These are phyloP conservation scores for Hirudinaria manillensis DNA, from an alignment of 2,888 invertebrate species.

Conservation along the genomic window DNA sequence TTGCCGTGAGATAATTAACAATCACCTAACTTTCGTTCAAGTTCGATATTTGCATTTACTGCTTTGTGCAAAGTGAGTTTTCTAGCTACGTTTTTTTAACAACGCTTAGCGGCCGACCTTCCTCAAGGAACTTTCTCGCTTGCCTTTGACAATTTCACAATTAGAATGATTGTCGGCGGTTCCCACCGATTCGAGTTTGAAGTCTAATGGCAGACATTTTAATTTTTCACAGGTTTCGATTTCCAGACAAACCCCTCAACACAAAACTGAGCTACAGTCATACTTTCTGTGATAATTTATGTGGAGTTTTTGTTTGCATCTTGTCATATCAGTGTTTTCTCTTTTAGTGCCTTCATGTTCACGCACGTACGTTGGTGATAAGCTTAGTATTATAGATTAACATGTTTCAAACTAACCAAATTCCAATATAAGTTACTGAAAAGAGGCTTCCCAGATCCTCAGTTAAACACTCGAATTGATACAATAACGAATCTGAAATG, in stretches of 20 bases:
- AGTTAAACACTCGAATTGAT: too few species aligned
- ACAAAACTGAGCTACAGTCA: slow-evolving; percentile 24
- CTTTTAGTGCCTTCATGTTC: slow-evolving; percentile 21
- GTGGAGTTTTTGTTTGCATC: slow-evolving; percentile 24
- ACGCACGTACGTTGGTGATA: slow-evolving; percentile 14
- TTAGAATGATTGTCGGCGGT: too few species aligned
- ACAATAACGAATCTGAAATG: slow-evolving; percentile 3
- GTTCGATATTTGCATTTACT: slow-evolving; percentile 7
- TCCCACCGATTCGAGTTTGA: too few species aligned
- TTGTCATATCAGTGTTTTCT: slow-evolving; percentile 26
- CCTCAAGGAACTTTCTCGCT: too few species aligned
- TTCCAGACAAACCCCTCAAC: not conserved
- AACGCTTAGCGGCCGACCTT: too few species aligned
- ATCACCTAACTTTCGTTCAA: slow-evolving; percentile 9
- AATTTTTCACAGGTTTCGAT: slow-evolving; percentile 16
- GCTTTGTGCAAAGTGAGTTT: slow-evolving; percentile 5
- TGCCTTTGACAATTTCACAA: too few species aligned
- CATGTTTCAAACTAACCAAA: slow-evolving; percentile 2
- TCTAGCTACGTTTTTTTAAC: not conserved
- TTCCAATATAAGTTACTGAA: slow-evolving; percentile 15
- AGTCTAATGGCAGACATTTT: not conserved
- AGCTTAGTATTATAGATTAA: slow-evolving; percentile 8
- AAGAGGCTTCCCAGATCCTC: too few species aligned
- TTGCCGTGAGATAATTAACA: slow-evolving; percentile 8
- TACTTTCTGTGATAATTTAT: slow-evolving; percentile 26